phyloP scores from a whole-genome alignment of 2,888 invertebrate species.

The Muschampia plurimacula region DNA sequence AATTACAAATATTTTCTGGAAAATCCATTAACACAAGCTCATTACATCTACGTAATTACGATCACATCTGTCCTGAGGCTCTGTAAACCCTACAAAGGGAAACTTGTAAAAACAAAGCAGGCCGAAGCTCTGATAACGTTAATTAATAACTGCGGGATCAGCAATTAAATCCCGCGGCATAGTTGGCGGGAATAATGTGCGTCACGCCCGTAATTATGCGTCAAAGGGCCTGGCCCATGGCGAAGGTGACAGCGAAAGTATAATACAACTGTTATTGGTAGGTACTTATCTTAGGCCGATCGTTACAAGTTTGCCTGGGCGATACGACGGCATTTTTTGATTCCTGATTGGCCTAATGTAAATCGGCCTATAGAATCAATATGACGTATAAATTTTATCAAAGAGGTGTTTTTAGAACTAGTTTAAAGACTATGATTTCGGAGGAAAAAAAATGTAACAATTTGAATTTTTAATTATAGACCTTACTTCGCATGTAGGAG shows the following conservation, averaged over 20 bases:
- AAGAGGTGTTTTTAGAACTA: too few species aligned
- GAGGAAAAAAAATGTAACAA: too few species aligned
- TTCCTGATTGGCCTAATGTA: too few species aligned
- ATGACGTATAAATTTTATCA: too few species aligned
- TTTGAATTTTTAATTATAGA: too few species aligned
- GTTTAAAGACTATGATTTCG: too few species aligned
- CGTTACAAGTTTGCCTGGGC: too few species aligned
- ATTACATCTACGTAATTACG: constrained; percentile 25
- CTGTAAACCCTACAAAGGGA: constrained; percentile 18
- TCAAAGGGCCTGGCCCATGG: constrained; percentile 6
- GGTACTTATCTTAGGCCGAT: too few species aligned
- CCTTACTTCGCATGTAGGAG: too few species aligned
- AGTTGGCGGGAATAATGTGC: constrained; percentile 39
- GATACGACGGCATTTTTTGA: too few species aligned
- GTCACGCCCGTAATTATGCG: constrained; percentile 39
- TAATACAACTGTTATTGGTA: too few species aligned
- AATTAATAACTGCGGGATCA: constrained; percentile 50
- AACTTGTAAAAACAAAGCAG: constrained; percentile 31
- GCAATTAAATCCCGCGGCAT: constrained; percentile 61
- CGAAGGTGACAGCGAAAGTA: constrained; percentile 1
- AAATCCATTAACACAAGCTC: constrained; percentile 14
- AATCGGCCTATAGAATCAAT: too few species aligned
- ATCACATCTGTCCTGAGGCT: constrained; percentile 17
- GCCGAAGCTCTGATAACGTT: constrained; percentile 45
- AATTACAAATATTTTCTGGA: background rate